Evolutionary conservation across 2,888 invertebrate species (phyloP), one percentile per base, ranked within the genome.

Genomic region (Calameuta filiformis): DNA sequence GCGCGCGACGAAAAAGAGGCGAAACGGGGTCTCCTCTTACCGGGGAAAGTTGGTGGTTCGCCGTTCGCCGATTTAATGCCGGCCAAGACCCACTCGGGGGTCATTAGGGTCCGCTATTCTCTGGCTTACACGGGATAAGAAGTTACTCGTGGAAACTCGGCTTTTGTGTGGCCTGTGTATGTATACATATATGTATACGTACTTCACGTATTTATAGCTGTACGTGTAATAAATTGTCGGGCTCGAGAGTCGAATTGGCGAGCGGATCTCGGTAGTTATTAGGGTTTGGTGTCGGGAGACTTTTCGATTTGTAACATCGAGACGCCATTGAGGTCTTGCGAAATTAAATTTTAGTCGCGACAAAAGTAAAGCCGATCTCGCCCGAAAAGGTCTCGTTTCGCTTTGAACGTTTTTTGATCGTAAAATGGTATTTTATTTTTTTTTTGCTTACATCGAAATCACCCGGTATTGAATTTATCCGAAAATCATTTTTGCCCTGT

Each of bases 11-110:
- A 56, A 56, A 56, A 56, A 56, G 9, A 23, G 56, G 56, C 23
- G 56, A 56, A 56, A 23, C 23, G 6, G 31, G 6, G 31, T 23
- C 23, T 23, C 56, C 23, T 56, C 56, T 23, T 56, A 6, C 79
- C 76, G 30, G 69, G 76, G 74, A 77, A 83, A 81, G 83, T 81
- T 79, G 83, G 84, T 83, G 79, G 81, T 81, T 80, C 77, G 82
- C 84, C 81, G 83, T 83, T 56, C 82, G 83, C 83, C 81, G 85
- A 87, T 86, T 86, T 85, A 84, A 87, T 81, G 84, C 83, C 82
- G 82, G 79, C 83, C 78, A 83, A 83, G 81, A 85, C 82, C 85
- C 86, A 82, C 84, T 83, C 78, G 81, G 83, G 81, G 80, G 84
- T 87, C 87, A 81, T 87, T 85, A 86, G 85, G 81, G 80, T 82